Evolutionary conservation across 1,140 invertebrate genomes (phyloP).

Genomic region (Bombus impatiens): DNA sequence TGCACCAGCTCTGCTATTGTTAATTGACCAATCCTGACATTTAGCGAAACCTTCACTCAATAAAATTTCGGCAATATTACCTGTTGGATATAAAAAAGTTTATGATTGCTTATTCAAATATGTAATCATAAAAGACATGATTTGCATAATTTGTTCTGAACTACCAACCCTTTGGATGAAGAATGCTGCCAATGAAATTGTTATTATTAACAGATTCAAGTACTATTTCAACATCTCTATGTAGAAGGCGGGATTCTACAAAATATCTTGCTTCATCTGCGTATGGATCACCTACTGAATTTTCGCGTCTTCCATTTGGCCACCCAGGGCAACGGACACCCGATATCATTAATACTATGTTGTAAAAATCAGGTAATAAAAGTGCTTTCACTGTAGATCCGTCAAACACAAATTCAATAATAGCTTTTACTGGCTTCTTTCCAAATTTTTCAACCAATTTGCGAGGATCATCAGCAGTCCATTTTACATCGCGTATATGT

Average conservation of each 20-base stretch:
- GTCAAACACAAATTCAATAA: constrained; percentile 98
- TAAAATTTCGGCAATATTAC: constrained; percentile 97
- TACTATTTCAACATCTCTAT: constrained; percentile 96
- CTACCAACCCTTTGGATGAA: constrained; percentile 91
- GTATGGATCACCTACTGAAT: constrained; percentile 85
- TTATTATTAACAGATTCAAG: constrained; percentile 96
- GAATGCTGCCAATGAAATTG: constrained; percentile 96
- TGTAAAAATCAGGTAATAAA: constrained; percentile 93
- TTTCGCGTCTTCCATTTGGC: constrained; percentile 83
- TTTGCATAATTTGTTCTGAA: neutral
- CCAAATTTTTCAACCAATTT: constrained; percentile 91
- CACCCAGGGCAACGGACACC: constrained; percentile 94
- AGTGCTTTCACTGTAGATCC: constrained; percentile 96
- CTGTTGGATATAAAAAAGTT: constrained; percentile 76
- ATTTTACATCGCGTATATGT: constrained; percentile 93
- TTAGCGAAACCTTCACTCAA: constrained; percentile 95
- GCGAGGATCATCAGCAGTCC: constrained; percentile 92
- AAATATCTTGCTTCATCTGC: constrained; percentile 94
- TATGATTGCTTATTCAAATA: neutral
- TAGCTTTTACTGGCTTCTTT: constrained; percentile 91
- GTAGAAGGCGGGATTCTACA: constrained; percentile 94
- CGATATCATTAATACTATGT: constrained; percentile 96
- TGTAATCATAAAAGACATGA: neutral
- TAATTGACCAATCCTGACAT: constrained; percentile 99
- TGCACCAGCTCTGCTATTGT: constrained; percentile 90